phyloP scores from a whole-genome alignment of 2,888 invertebrate genomes.

The Parelbella ahira region DNA sequence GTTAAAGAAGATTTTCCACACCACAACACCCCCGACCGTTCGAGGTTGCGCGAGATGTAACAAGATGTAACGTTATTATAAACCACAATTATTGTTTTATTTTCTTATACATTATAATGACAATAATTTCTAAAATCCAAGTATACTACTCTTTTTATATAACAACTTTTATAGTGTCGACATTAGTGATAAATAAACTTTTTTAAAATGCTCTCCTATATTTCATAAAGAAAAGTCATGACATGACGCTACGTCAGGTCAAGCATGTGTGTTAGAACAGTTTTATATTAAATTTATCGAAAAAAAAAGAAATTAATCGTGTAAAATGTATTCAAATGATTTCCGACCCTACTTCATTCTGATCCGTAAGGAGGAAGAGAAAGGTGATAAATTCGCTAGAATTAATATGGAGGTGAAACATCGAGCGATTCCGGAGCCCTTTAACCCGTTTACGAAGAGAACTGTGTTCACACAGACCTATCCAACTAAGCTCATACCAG shows the following conservation, averaged over 20 bases:
- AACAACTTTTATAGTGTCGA: no score
- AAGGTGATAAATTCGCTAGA: slow-evolving; percentile 62
- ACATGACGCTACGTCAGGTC: no score
- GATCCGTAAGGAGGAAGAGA: slow-evolving; percentile 67
- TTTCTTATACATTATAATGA: neutral
- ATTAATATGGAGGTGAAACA: slow-evolving; percentile 69
- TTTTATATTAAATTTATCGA: no score
- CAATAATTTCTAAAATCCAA: neutral
- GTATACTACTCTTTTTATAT: no score
- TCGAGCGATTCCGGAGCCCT: slow-evolving; percentile 38
- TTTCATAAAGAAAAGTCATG: no score
- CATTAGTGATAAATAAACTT: no score
- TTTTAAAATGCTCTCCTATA: no score
- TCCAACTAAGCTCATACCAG: slow-evolving; percentile 58
- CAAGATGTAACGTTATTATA: no score
- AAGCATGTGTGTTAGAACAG: no score
- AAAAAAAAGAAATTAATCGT: no score
- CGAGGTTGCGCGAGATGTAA: slow-evolving; percentile 8
- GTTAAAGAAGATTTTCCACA: slow-evolving; percentile 45
- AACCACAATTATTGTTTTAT: slow-evolving; percentile 2
- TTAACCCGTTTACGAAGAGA: slow-evolving; percentile 60
- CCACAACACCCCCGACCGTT: slow-evolving; percentile 27
- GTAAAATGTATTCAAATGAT: slow-evolving; percentile 64
- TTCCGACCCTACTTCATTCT: slow-evolving; percentile 63
- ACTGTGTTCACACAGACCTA: slow-evolving; percentile 62